Percentiles rank a stretch among this genome's conserved stretches.
These are phyloP conservation scores for Rhagoletis zephyria DNA, from an alignment of 1,140 invertebrate species.

Conservation along the genomic window DNA sequence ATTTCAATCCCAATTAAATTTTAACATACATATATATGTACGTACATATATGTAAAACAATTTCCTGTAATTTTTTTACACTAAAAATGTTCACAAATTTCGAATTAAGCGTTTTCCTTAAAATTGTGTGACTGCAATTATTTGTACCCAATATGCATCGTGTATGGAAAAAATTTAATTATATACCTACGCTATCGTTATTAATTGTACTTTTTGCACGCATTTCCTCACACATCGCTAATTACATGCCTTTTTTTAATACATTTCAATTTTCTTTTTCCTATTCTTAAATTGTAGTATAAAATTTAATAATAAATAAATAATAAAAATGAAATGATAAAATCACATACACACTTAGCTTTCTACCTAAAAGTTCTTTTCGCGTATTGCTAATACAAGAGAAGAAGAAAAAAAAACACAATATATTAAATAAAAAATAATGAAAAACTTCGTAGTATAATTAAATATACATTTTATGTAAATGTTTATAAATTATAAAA, in stretches of 20 bases:
- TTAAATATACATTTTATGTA: constrained; percentile 55
- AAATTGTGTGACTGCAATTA: no score
- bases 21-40: no score
- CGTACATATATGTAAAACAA: no score
- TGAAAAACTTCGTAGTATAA: constrained; percentile 53
- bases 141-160: no score
- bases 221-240: not conserved
- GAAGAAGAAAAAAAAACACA: constrained; percentile 9
- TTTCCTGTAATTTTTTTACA: no score
- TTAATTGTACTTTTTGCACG: constrained; percentile 12
- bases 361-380: constrained; percentile 49
- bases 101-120: no score
- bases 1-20: no score
- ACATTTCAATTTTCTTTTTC: constrained; percentile 1
- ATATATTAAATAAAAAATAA: constrained; percentile 15
- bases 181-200: not conserved
- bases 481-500: constrained; percentile 52
- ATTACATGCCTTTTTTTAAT: not conserved
- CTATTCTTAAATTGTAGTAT: constrained; percentile 22
- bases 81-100: not conserved
- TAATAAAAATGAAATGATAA: not conserved
- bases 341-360: constrained; percentile 53
- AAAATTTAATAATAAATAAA: constrained; percentile 16
- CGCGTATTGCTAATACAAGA: constrained; percentile 44
- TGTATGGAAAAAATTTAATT: not conserved